Evolutionary conservation across 2,888 invertebrate genomes (phyloP), one percentile per base, ranked within the genome.

Genomic region (Thymelicus acteon): DNA sequence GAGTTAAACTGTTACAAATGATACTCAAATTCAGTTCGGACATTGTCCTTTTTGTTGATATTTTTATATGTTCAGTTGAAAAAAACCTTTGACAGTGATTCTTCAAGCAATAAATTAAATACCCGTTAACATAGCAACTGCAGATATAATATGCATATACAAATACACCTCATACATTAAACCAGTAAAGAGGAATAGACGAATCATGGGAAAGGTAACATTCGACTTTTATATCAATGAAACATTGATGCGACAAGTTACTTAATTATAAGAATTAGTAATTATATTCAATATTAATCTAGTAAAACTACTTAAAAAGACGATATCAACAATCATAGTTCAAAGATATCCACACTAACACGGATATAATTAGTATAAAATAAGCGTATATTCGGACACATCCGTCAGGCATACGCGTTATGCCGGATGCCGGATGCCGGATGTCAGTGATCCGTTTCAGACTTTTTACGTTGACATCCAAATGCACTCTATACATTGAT

Each of bases 371-470:
- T 84, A 85, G 85, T 91, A 90, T 89, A 92, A 92, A 92, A 93
- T 93, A 93, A 93, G 93, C 93, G 93, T 93, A 93, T 91, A 87
- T 84, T 86, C 91, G 92, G 93, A 92, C 89, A 84, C 85, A 84
- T 88, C 88, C 88, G 85, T 88, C 81, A 78, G 88, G 86, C 87
- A 82, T 49, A 80, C 78, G 75, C 75, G 71, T 72, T 78, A 80
- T 84, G 90, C 86, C 90, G 49, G 19, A 54, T 54, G 54, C 49
- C 49, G 49, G 49, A 49, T 15, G 49, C 54, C 54, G 54, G 54
- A 54, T 54, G 54, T 54, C 24, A 82, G 78, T 89, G 89, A 86
- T 91, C 90, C 92, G 84, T 87, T 85, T 92, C 92, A 92, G 92
- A 92, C 92, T 91, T 91, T 85, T 85, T 79, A 82, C 82, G 85